Base-by-base conservation (phyloP, 2,888 invertebrate genomes). In the Ichneumoninae sp. region DNA sequence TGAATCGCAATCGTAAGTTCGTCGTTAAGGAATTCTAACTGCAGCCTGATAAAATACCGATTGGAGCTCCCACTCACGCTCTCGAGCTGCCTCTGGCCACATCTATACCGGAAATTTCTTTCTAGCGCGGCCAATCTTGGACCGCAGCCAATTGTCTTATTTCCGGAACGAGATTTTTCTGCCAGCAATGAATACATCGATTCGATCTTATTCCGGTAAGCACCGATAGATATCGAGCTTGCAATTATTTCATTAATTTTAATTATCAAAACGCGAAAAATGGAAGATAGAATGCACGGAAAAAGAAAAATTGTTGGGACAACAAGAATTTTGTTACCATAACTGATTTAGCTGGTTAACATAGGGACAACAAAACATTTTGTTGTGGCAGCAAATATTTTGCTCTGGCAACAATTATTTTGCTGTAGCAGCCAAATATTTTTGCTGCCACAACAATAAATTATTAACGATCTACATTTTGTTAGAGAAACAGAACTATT, bases 21-120 rank as follows among this genome's bases (percentile, higher is more conserved):
- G 81, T 86, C 84, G 86, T 87, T 88, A 89, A 88, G 75, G 82
- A 88, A 90, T 90, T 92, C 90, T 90, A 91, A 91, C 88, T 80
- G 86, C 85, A 65, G 70, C 80, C 84, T 88, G 88, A 89, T 89
- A 89, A 89, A 90, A 89, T 88, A 86, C 82, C 72, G 66, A 87
- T 62, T 83, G 83, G 76, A 83, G 82, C 75, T 60, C 22, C 82
- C 82, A 72, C 65, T 40, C 50, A 77, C 75, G 75, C 75, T 44
- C 70, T 60, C 60, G 62, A 19, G 1, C 52, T 8, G 13, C 57
- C 26, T 50, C 54, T 1, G 16, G 40, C 60, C 57, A 60, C 70
- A 75, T 84, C 79, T 60, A 44, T 52, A 76, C 47, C 71, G 82
- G 71, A 70, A 65, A 74, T 84, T 80, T 82, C 72, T 75, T 70